These are phyloP conservation scores for Pteropus rufus DNA, from an alignment of 2,797 vertebrate genomes.

Conservation along the genomic window DNA sequence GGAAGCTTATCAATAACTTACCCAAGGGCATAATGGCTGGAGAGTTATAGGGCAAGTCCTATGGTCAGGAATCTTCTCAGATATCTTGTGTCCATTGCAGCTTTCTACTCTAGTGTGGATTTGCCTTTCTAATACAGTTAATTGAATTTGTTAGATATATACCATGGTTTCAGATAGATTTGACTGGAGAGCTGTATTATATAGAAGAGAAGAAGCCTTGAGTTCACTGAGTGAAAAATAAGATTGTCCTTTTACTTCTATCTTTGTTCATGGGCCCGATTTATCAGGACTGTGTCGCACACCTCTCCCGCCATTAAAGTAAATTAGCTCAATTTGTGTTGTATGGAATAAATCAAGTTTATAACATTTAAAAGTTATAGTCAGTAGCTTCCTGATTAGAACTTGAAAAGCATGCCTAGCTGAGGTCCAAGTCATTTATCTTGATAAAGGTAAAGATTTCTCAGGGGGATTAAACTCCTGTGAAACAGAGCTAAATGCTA, in stretches of 20 bases:
- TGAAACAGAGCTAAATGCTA: constrained; percentile 58
- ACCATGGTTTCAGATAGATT: background rate
- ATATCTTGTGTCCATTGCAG: background rate
- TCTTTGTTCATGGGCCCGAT: constrained; percentile 35
- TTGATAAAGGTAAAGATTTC: constrained; percentile 67
- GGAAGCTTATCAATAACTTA: background rate
- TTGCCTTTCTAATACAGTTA: background rate
- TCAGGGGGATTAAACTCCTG: constrained; percentile 42
- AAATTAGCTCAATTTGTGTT: constrained; percentile 47
- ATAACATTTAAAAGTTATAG: constrained; percentile 48
- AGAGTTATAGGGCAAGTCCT: background rate
- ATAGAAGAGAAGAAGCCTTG: background rate
- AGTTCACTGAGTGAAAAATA: constrained; percentile 13
- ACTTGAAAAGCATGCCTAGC: constrained; percentile 41
- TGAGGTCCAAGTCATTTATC: constrained; percentile 42
- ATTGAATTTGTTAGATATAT: background rate
- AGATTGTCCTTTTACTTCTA: background rate
- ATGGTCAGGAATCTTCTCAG: background rate
- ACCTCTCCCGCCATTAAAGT: constrained; percentile 37
- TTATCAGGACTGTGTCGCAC: constrained; percentile 15
- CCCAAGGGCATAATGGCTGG: background rate
- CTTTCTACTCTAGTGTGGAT: background rate
- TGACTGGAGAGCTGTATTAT: background rate
- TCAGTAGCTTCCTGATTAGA: constrained; percentile 55
- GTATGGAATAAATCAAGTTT: constrained; percentile 51